Conservation (phyloP, 2,797 vertebrate genomes). For the Phataginus tetradactyla region DNA sequence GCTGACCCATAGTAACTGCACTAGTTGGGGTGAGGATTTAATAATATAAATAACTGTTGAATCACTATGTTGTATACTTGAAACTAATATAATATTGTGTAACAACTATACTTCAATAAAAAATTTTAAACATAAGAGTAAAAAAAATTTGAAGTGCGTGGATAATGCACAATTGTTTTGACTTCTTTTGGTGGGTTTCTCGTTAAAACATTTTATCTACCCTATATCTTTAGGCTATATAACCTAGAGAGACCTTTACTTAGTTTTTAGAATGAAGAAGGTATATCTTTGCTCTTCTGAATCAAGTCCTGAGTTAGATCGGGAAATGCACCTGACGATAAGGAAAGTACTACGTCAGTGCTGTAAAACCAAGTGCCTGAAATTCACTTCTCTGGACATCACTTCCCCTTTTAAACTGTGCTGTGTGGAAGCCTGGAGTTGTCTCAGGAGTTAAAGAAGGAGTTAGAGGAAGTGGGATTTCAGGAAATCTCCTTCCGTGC, state of each 20-base stretch:
- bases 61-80: too few species aligned
- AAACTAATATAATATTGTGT: too few species aligned
- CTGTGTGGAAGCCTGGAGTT: neutral
- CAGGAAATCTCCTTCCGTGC: neutral
- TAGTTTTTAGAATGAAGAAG: neutral
- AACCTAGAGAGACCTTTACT: neutral
- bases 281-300: neutral
- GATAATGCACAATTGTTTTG: neutral
- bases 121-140: too few species aligned
- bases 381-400: neutral
- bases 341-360: neutral
- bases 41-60: too few species aligned
- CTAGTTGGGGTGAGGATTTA: too few species aligned
- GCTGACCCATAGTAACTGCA: too few species aligned
- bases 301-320: neutral
- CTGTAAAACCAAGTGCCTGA: neutral
- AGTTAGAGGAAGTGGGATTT: rapidly evolving
- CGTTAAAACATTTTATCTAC: neutral
- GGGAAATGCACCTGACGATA: neutral
- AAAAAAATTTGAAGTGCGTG: neutral
- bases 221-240: neutral
- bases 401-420: neutral
- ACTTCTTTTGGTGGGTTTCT: neutral
- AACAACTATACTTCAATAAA: too few species aligned
- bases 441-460: neutral